Conservation (phyloP, 2,888 invertebrate species). For the Thyatira batis region DNA sequence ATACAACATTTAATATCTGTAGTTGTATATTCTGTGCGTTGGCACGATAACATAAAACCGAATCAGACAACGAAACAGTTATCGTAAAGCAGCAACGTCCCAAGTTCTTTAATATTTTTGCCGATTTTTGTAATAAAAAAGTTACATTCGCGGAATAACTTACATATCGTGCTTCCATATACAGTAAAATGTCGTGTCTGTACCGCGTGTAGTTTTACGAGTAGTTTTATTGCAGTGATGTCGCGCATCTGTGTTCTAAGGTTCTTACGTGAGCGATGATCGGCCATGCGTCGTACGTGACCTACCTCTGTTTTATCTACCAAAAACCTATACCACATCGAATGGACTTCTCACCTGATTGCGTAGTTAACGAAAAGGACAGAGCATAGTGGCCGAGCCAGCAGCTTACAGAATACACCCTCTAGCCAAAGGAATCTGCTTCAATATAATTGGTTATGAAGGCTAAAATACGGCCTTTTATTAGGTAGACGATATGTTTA, state of each 20-base stretch:
- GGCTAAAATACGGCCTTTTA: background rate
- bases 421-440: background rate
- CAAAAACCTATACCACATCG: no score
- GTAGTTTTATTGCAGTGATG: constrained; percentile 1
- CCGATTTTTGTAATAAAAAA: background rate
- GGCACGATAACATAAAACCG: background rate
- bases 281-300: constrained; percentile 4
- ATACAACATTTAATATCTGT: no score
- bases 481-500: background rate
- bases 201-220: constrained; percentile 2
- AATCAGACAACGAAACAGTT: background rate
- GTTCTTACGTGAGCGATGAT: constrained; percentile 2
- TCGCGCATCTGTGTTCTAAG: constrained; percentile 2
- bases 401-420: no score
- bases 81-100: background rate
- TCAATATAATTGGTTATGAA: background rate
- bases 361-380: no score
- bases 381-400: no score
- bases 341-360: no score
- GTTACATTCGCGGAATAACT: background rate
- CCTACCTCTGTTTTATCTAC: background rate
- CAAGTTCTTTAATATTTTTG: background rate
- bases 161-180: background rate
- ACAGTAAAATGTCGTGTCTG: background rate
- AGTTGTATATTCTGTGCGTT: no score